Base-by-base conservation (phyloP, 2,113 vertebrate genomes). In the Platanista minor region DNA sequence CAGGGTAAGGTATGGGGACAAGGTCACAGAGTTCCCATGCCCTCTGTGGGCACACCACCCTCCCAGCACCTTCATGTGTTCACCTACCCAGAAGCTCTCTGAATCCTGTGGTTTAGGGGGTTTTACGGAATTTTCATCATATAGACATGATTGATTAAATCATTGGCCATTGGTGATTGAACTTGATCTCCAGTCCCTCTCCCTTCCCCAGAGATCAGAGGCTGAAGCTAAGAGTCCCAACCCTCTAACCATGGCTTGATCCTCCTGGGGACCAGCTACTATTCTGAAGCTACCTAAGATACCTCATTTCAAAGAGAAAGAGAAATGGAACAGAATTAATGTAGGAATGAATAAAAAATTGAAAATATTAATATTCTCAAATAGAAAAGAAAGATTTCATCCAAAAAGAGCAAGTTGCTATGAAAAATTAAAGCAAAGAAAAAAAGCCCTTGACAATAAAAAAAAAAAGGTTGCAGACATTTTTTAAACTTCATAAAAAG, bases 321-420 rank as follows among this genome's bases (percentile, higher is more conserved):
- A 59, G 94, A 85, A 62, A 82, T 8, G 21, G 85, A 43, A 36
- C 36, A 36, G 5, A 62, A 59, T 81, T 71, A 87, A 81, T 12
- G 8, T 46, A 71, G 39, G 14, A 94, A 61, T 62, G 23, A 46
- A 91, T 71, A 9, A 49, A 75, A 77, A 29, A 62, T 49, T 82
- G 2, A 46, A 94, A 91, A 87, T 29, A 41, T 59, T 62, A 84
- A 17, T 78, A 72, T 71, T 87, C 49, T 92, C n/a, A 80, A 92
- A 91, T 61, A 96, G 41, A 83, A 49, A 61, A 72, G 5, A 69
- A 80, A 80, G 54, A 90, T 27, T 72, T 9, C 1, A 80, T 33
- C 5, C 23, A 82, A 81, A 62, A 82, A 81, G 59, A 81, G 89
- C 6, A 90, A 25, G 18, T 57, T 84, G 49, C 9, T 94, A 64